Evolutionary conservation across 1,140 invertebrate genomes (phyloP).

Genomic region (Drosophila aff.): DNA sequence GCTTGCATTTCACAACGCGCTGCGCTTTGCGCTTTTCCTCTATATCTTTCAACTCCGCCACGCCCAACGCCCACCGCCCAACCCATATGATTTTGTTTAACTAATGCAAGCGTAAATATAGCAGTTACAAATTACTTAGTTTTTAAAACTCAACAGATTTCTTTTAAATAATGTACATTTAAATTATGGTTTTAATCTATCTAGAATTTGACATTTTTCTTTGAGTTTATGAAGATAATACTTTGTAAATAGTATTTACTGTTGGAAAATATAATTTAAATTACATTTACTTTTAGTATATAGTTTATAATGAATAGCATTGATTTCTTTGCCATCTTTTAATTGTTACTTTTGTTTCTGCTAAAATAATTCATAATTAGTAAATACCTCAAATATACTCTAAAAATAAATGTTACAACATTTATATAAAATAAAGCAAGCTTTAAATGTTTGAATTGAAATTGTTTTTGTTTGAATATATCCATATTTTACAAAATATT

Average conservation of each 20-base stretch:
- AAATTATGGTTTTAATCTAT: background rate
- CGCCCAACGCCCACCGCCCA: conserved; percentile 7
- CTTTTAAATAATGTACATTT: too few species aligned
- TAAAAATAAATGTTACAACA: background rate
- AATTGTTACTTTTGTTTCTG: background rate
- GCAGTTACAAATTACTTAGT: background rate
- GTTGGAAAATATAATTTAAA: background rate
- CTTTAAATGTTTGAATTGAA: background rate
- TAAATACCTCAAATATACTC: background rate
- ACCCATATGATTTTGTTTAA: background rate
- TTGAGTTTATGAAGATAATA: background rate
- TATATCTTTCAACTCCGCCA: conserved; percentile 10
- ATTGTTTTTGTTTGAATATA: too few species aligned
- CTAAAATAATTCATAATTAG: background rate
- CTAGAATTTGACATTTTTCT: accelerated
- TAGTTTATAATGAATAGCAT: background rate
- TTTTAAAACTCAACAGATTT: background rate
- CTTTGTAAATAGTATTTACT: background rate
- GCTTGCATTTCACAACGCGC: conserved; percentile 69
- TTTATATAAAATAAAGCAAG: background rate
- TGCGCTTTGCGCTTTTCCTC: conserved; percentile 29
- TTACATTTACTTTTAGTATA: too few species aligned
- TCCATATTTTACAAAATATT: background rate
- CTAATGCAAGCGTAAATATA: background rate
- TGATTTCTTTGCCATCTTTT: background rate